These are phyloP conservation scores for Tragelaphus buxtoni DNA, from an alignment of 2,113 vertebrate genomes.

Conservation along the genomic window DNA sequence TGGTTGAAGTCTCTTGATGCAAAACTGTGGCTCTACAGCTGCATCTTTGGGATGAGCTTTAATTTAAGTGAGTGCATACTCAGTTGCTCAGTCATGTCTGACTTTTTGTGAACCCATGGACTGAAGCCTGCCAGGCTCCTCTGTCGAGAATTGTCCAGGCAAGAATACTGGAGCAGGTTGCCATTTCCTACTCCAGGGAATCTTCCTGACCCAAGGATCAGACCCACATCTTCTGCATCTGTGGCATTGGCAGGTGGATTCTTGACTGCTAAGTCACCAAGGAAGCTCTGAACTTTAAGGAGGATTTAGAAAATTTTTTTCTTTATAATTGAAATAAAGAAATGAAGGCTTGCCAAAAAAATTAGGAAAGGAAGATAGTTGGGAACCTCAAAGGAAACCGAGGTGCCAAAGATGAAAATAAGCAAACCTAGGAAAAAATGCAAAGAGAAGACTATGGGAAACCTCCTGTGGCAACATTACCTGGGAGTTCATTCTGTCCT, in stretches of 20 bases:
- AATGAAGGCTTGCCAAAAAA: not conserved
- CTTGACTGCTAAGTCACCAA: not conserved
- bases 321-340: not conserved
- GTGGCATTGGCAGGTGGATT: not conserved
- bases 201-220: not conserved
- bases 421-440: not conserved
- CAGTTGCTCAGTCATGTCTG: not conserved
- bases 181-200: not conserved
- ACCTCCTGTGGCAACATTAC: not conserved
- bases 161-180: not conserved
- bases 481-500: not conserved
- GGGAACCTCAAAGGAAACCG: not conserved
- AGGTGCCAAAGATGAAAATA: not conserved
- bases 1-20: not conserved
- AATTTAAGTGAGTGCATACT: not conserved
- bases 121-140: not conserved
- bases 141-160: not conserved
- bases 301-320: not conserved
- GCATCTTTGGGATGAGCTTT: not conserved
- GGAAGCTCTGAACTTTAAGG: not conserved
- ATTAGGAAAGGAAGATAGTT: not conserved
- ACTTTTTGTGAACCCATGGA: not conserved
- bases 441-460: not conserved
- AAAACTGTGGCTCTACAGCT: not conserved
- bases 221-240: not conserved